Conservation (phyloP, 2,888 invertebrate genomes). For the Campoletis raptor region DNA sequence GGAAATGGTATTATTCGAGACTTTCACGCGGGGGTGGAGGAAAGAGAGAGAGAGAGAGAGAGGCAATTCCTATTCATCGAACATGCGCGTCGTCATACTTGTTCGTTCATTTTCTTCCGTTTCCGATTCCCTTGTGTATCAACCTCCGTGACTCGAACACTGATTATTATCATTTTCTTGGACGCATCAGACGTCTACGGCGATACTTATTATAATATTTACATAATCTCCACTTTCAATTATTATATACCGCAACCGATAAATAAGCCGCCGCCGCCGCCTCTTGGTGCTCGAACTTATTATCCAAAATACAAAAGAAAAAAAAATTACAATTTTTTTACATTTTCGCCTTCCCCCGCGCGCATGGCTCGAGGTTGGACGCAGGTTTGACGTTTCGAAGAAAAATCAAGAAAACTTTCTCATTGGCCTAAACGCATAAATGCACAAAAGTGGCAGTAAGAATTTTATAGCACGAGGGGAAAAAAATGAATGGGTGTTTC, state of each 20-base stretch:
- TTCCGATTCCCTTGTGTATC: conserved; percentile 13
- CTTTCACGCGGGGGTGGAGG: conserved; percentile 47
- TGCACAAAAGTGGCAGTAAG: not conserved
- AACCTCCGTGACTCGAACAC: conserved; percentile 9
- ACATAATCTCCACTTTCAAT: conserved; percentile 63
- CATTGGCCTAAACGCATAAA: not conserved
- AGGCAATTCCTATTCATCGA: not conserved
- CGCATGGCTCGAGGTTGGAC: conserved; percentile 5
- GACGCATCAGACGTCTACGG: conserved; percentile 16
- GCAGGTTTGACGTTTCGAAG: conserved; percentile 6
- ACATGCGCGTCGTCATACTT: conserved; percentile 5
- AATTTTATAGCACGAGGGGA: not conserved
- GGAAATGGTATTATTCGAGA: conserved; percentile 63
- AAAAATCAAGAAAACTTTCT: conserved; percentile 11
- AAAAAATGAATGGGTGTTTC: conserved; percentile 49
- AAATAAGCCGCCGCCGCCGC: too few species aligned
- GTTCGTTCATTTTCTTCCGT: conserved; percentile 26
- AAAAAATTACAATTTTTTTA: too few species aligned
- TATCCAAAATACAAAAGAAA: too few species aligned
- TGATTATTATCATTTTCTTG: conserved; percentile 60
- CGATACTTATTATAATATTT: conserved; percentile 53
- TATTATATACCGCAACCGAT: conserved; percentile 7
- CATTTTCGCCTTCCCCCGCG: not conserved
- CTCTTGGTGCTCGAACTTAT: too few species aligned
- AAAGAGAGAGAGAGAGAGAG: not conserved